Evolutionary conservation across 2,888 invertebrate species (phyloP), one percentile per base, ranked within the genome.

Genomic region (Dione juno): DNA sequence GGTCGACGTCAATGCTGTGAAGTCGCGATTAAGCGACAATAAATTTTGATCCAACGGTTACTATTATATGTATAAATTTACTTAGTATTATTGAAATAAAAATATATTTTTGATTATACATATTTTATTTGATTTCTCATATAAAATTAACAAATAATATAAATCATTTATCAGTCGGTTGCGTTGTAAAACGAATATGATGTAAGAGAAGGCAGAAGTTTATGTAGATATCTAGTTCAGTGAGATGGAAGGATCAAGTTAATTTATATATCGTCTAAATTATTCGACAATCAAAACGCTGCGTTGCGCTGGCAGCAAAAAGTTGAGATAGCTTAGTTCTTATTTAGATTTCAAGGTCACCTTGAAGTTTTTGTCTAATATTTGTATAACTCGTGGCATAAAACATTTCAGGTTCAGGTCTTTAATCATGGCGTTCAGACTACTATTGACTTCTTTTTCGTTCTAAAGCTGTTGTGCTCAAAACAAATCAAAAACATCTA

Each of bases 81-180:
- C 66, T 66, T 70, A 73, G 72, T 64, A 58, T 65, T 43, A 68
- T 50, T 54, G 64, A 69, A 71, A 70, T 74, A 50, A 76, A 75
- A 58, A 66, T 58, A 50, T 71, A 69, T 69, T 65, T 21, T 67
- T 64, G 52, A 67, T 69, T 59, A 58, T 57, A 53, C 59, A 69
- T 21, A 58, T 75, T 71, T 71, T 74, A 74, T 73, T 74, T 74
- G 48, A 59, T 66, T 66, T 70, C 43, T 53, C 64, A 67, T 77
- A 76, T 65, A 77, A 77, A 77, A 74, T 58, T 75, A 70, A 74
- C 71, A 75, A 77, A 78, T 73, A 75, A 75, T 76, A 78, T 71
- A 74, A 77, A 75, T 71, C 72, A 65, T 69, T 54, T 64, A 72
- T 79, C 77, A 77, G 76, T 78, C 73, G 68, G 54, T 74, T 72